These are phyloP conservation scores for Pelodytes ibericus DNA, from an alignment of 2,797 vertebrate species.

Conservation along the genomic window DNA sequence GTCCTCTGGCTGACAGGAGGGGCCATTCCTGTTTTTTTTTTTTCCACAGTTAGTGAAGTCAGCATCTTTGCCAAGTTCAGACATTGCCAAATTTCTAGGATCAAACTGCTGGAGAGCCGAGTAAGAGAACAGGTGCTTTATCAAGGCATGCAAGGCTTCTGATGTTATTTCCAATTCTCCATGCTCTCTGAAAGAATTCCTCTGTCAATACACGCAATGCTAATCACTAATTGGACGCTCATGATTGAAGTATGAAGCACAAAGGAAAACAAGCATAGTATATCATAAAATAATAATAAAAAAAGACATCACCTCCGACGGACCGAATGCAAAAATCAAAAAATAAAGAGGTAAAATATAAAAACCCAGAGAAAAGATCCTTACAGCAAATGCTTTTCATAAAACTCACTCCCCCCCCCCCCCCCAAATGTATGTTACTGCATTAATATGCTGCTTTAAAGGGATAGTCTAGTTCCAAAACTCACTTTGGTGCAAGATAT, in stretches of 20 bases:
- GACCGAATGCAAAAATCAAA: not conserved
- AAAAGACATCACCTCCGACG: not conserved
- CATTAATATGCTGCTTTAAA: no score
- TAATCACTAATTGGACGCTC: not conserved
- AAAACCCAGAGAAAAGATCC: not conserved
- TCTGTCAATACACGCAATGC: constrained; percentile 1
- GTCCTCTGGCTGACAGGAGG: constrained; percentile 3
- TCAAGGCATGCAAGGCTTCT: constrained; percentile 3
- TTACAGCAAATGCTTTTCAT: no score
- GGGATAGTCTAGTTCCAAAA: no score
- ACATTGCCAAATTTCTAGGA: constrained; percentile 6
- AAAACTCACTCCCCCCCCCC: no score
- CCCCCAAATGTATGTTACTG: no score
- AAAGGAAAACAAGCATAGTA: not conserved
- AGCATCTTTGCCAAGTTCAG: not conserved
- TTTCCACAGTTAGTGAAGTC: constrained; percentile 16
- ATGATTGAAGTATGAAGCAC: not conserved
- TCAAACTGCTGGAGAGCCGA: constrained; percentile 5
- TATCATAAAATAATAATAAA: not conserved
- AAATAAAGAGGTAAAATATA: not conserved
- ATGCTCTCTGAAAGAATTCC: not conserved
- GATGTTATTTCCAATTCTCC: not conserved
- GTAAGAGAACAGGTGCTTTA: not conserved
- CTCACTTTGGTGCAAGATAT: no score
- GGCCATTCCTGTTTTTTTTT: constrained; percentile 1